Evolutionary conservation across 2,113 vertebrate genomes (phyloP).

Genomic region (Tachuris rubrigastra): DNA sequence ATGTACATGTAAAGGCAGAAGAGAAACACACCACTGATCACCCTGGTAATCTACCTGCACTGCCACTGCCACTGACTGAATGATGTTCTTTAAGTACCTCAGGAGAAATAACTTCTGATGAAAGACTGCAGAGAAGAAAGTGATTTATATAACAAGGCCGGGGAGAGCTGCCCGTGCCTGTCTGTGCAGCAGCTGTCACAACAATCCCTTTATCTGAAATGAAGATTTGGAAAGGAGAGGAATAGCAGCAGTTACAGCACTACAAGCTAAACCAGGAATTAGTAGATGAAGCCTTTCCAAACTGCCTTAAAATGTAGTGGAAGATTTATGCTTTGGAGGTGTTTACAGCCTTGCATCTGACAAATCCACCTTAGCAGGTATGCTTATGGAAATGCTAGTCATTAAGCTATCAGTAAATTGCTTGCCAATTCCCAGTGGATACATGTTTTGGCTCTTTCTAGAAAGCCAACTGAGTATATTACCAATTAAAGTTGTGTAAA

Average conservation of each 20-base stretch:
- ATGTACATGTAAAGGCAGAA: not conserved
- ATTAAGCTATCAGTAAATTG: not conserved
- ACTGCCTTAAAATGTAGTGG: not conserved
- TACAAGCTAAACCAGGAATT: not conserved
- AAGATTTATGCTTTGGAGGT: not conserved
- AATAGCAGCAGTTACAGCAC: not conserved
- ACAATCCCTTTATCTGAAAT: not conserved
- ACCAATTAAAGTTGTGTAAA: not conserved
- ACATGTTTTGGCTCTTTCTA: not conserved
- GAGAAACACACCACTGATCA: not conserved
- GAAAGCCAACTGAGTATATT: not conserved
- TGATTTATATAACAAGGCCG: not conserved
- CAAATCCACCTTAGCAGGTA: not conserved
- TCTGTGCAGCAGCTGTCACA: not conserved
- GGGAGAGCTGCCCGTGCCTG: not conserved
- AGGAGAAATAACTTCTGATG: not conserved
- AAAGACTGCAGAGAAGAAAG: not conserved
- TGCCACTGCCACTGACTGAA: not conserved
- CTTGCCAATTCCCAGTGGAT: not conserved
- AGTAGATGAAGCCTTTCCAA: not conserved
- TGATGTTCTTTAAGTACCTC: not conserved
- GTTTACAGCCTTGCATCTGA: not conserved
- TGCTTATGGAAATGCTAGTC: rapidly evolving
- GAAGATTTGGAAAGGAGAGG: not conserved
- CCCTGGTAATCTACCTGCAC: not conserved